A percentile compares a stretch with the other conserved stretches of the same genome.
phyloP scores from a whole-genome alignment of 35 echinoderm and acorn worm species.

The Strongylocentrotus purpuratus region DNA sequence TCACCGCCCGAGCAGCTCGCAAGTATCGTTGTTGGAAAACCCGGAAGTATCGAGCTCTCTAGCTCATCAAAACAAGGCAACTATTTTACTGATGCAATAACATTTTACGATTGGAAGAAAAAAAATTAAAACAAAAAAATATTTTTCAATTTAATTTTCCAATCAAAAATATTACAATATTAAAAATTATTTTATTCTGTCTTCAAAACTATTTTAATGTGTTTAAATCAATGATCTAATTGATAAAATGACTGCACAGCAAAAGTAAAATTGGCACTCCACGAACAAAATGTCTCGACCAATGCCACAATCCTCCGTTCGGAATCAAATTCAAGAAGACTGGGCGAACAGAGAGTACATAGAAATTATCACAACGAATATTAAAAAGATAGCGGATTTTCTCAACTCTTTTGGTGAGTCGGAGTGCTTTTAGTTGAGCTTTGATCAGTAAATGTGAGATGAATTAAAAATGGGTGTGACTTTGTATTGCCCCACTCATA shows the following conservation, averaged over 20 bases:
- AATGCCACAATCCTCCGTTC: constrained; percentile 58
- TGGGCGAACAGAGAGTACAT: constrained; percentile 99
- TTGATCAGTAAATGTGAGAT: background rate
- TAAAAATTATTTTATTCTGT: too few species aligned
- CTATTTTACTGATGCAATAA: background rate
- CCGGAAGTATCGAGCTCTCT: background rate
- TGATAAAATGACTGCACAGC: background rate
- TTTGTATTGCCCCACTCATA: background rate
- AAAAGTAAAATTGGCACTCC: background rate
- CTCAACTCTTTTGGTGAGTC: constrained; percentile 96
- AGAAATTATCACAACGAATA: constrained; percentile 96
- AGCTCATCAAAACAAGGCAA: background rate
- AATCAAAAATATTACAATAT: too few species aligned
- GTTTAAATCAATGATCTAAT: background rate
- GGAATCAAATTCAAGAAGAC: constrained; percentile 96
- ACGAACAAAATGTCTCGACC: constrained; percentile 80
- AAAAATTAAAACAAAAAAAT: too few species aligned
- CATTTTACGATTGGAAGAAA: background rate
- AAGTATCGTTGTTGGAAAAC: background rate
- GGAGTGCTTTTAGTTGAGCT: background rate
- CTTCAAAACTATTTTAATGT: background rate
- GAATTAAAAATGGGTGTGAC: background rate
- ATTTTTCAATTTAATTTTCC: too few species aligned
- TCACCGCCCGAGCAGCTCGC: too few species aligned
- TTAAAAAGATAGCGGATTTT: constrained; percentile 98